These are phyloP conservation scores for Trachythela sp. DNA, from an alignment of 64 coral and sea anemone genomes.

Conservation along the genomic window DNA sequence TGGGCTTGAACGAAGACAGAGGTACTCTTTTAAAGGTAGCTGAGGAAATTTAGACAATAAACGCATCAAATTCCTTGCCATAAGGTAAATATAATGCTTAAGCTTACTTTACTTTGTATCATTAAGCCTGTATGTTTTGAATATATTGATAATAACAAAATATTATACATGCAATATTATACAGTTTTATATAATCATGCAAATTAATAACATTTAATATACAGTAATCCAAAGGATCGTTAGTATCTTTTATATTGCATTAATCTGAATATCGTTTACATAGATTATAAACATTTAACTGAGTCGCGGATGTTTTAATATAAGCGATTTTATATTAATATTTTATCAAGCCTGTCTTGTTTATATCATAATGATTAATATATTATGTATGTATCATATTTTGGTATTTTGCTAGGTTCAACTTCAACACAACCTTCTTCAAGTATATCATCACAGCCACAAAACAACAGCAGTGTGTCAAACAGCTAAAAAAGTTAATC, in stretches of 20 bases:
- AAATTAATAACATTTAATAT: too few species aligned
- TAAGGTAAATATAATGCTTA: not conserved
- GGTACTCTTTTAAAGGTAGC: not conserved
- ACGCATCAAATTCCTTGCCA: not conserved
- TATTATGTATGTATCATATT: not conserved
- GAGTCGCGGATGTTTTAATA: too few species aligned
- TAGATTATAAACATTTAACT: too few species aligned
- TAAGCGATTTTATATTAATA: too few species aligned
- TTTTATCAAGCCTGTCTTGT: too few species aligned
- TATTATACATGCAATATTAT: not conserved
- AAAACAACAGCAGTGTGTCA: not conserved
- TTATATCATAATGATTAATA: not conserved
- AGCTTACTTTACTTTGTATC: too few species aligned
- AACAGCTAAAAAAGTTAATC: not conserved
- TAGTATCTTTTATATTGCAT: too few species aligned
- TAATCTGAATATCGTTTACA: too few species aligned
- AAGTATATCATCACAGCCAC: not conserved
- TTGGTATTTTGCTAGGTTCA: constrained; percentile 7
- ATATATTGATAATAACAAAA: not conserved
- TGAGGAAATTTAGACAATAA: not conserved
- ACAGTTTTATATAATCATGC: too few species aligned
- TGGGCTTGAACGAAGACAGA: not conserved
- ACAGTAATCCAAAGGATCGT: too few species aligned
- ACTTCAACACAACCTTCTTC: not conserved
- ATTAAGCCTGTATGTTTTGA: not conserved